Conservation (phyloP, 1,140 invertebrate species). For the Leptoteleia sp. region DNA sequence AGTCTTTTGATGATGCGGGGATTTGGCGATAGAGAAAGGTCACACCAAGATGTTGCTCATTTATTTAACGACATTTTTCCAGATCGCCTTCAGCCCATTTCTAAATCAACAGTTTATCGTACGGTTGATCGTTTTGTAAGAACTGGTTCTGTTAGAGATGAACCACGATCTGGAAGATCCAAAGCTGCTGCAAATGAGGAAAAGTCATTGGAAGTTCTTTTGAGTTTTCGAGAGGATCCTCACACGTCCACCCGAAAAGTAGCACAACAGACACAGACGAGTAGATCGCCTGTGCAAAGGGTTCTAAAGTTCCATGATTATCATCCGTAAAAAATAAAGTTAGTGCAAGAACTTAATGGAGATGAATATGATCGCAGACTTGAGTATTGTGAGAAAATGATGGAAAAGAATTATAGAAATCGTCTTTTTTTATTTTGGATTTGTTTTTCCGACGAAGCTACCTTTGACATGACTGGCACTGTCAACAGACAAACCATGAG, state of each 20-base stretch:
- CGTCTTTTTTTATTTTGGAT: constrained; percentile 2
- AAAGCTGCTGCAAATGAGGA: constrained; percentile 9
- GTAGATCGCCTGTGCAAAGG: too few relatives aligned
- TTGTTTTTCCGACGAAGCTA: constrained; percentile 7
- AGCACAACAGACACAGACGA: too few relatives aligned
- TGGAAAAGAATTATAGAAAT: neutral
- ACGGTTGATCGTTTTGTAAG: constrained; percentile 11
- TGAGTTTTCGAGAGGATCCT: too few relatives aligned
- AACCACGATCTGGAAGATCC: constrained; percentile 9
- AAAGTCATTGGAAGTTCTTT: neutral
- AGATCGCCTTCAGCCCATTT: too few relatives aligned
- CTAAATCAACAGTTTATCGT: constrained; percentile 9
- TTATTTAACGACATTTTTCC: constrained; percentile 4
- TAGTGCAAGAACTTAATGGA: neutral
- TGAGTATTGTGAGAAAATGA: constrained; percentile 3
- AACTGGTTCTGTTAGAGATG: constrained; percentile 8
- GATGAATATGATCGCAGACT: constrained; percentile 5
- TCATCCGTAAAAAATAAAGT: neutral
- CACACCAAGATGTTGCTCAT: neutral
- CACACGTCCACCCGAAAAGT: too few relatives aligned
- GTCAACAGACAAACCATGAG: constrained; percentile 12
- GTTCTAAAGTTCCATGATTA: neutral
- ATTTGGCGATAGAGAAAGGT: neutral
- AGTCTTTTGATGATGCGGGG: too few relatives aligned
- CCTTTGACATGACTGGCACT: constrained; percentile 5